Evolutionary conservation across 1,140 invertebrate species (phyloP), one percentile per base, ranked within the genome.

Genomic region (Lordiphosa stackelbergi): DNA sequence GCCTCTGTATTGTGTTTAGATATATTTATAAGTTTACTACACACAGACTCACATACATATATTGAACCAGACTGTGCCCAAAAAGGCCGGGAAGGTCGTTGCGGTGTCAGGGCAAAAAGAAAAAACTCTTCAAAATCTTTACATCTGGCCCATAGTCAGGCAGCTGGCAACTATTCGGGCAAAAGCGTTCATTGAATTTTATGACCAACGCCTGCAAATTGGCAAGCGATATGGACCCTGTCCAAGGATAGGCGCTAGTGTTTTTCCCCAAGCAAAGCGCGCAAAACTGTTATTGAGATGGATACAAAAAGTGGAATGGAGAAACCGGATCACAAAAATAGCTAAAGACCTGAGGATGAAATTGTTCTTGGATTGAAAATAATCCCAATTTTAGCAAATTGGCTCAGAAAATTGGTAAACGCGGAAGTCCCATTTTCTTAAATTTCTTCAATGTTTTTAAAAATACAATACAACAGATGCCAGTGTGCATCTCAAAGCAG

Each of bases 151-250:
- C 36, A 61, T 63, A 66, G 74, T 57, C 75, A 74, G 71, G 43
- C 43, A 46, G 47, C 70, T 81, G 62, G 49, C 71, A 75, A 81
- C 75, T 79, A 71, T 71, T 71, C 64, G 49, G 41, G 58, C 45
- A 52, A 68, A 69, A 56, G 45, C 64, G 63, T 69, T 73, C 77
- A 81, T 81, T 81, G 77, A 81, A 77, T 81, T 83, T 83, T 81
- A 75, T 75, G 54, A 72, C 72, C 69, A 69, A 81, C 68, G 77
- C 63, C 68, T 72, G 51, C 56, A 19, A 64, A 73, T 69, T 60
- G 61, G 60, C 66, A 66, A 57, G 53, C 45, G 51, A 69, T 56
- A 69, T 51, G 58, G 54, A 49, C 47, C 66, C 48, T 61, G 51
- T 48, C 64, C 38, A n/a, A 22, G 61, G 64, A 69, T 69, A 69